Evolutionary conservation across 2,888 invertebrate species (phyloP), one percentile per base, ranked within the genome.

Genomic region (Spisula solida): DNA sequence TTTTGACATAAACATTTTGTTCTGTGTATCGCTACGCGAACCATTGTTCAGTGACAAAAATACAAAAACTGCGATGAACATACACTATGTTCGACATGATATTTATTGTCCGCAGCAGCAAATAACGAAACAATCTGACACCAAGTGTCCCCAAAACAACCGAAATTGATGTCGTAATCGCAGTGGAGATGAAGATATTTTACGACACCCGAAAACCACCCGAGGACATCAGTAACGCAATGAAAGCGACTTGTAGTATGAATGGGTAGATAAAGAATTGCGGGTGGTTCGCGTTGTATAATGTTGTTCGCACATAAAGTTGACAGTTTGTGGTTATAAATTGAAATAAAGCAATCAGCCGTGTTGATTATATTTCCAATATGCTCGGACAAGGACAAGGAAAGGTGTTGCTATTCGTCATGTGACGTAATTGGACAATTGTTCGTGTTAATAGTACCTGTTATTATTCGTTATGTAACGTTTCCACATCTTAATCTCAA

Each of bases 381-480:
- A 10, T 66, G 60, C 25, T 25, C 60, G 20, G 60, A 66, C 60
- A 66, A 66, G 60, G 60, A 66, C 60, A 66, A n/a, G 60, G 8
- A n/a, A 60, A n/a, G 20, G 60, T 25, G 60, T 66, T 66, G 60
- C n/a, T 20, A 66, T 66, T n/a, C n/a, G 60, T 66, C 25, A 66
- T 66, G 6, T 25, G n/a, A 25, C 60, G 25, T 51, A 16, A 51
- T 51, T 51, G 51, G 51, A 51, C 51, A 51, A 51, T 51, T 66
- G n/a, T 25, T 10, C 10, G 60, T 8, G 60, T 66, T 66, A 10
- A 66, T 66, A 25, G 60, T 66, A 66, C 25, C 60, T 25, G 60
- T 66, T 60, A 20, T 60, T 25, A 25, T 66, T n/a, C n/a, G 25
- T 66, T 25, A 25, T 25, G n/a, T 66, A 66, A 66, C 25, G 25